Percentiles rank a stretch among this genome's conserved stretches.
These are phyloP conservation scores for Aphis craccivora DNA, from an alignment of 1,140 invertebrate species.

Conservation along the genomic window DNA sequence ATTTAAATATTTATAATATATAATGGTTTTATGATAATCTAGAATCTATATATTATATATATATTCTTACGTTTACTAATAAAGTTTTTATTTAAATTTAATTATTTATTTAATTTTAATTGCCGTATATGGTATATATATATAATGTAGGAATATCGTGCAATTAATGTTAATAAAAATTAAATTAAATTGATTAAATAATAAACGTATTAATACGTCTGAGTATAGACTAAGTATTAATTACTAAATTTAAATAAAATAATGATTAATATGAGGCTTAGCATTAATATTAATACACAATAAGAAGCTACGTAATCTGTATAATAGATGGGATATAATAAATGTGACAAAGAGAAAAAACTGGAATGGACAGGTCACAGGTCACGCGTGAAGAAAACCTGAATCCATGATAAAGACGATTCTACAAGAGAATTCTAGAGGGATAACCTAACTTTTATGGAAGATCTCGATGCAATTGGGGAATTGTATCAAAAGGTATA, in stretches of 20 bases:
- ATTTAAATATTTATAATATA: not conserved
- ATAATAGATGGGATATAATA: no score
- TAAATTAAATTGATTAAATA: not conserved
- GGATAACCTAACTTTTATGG: no score
- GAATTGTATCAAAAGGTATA: no score
- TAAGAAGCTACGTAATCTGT: no score
- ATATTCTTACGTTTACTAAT: not conserved
- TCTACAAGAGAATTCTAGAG: no score
- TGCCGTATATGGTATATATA: not conserved
- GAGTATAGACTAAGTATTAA: not conserved
- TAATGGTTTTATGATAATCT: not conserved
- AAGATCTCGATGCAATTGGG: no score
- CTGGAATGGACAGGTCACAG: no score
- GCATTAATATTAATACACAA: no score
- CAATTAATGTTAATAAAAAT: not conserved
- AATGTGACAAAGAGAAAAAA: no score
- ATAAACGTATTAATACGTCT: not conserved
- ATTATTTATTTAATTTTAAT: not conserved
- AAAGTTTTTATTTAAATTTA: not conserved
- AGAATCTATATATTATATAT: not conserved
- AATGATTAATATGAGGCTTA: not conserved
- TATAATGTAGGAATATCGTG: not conserved
- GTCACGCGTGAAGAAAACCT: no score
- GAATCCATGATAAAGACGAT: no score
- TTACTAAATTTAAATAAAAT: not conserved